Conservation (phyloP, 2,888 invertebrate genomes). For the Brachyopa scutellaris region DNA sequence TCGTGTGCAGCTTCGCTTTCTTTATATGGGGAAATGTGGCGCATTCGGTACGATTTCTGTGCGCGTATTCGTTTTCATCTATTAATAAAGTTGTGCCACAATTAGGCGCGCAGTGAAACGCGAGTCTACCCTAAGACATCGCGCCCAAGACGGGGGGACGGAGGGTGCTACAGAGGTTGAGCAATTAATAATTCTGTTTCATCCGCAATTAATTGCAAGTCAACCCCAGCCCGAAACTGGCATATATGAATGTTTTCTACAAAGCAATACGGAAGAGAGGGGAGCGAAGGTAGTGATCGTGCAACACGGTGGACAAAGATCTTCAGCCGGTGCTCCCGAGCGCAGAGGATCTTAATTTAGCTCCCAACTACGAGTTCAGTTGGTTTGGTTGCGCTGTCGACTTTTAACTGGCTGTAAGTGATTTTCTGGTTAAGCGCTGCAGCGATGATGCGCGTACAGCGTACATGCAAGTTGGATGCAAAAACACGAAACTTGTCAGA, state of each 20-base stretch:
- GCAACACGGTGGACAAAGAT: slow-evolving; percentile 48
- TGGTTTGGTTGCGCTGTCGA: slow-evolving; percentile 60
- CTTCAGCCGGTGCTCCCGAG: slow-evolving; percentile 19
- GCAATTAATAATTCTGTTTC: slow-evolving; percentile 81
- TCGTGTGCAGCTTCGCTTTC: slow-evolving; percentile 52
- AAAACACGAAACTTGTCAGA: slow-evolving; percentile 71
- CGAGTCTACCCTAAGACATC: slow-evolving; percentile 50
- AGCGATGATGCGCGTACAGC: slow-evolving; percentile 70
- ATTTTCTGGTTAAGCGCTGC: slow-evolving; percentile 72
- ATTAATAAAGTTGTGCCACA: slow-evolving; percentile 72
- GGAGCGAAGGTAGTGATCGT: slow-evolving; percentile 22
- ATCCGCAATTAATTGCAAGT: slow-evolving; percentile 81
- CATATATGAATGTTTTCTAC: slow-evolving; percentile 39
- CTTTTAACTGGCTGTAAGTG: slow-evolving; percentile 70
- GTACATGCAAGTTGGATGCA: slow-evolving; percentile 63
- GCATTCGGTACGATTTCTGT: slow-evolving; percentile 23
- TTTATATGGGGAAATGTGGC: slow-evolving; percentile 59
- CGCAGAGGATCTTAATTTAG: slow-evolving; percentile 70
- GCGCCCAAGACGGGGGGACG: background rate
- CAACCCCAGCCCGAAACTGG: slow-evolving; percentile 74
- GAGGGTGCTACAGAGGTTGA: slow-evolving; percentile 24
- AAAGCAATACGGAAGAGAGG: background rate
- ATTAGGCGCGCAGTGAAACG: slow-evolving; percentile 68
- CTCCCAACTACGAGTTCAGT: slow-evolving; percentile 22
- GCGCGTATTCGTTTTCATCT: slow-evolving; percentile 62